phyloP scores from a whole-genome alignment of 2,113 vertebrate genomes.

The Craseonycteris thonglongyai region DNA sequence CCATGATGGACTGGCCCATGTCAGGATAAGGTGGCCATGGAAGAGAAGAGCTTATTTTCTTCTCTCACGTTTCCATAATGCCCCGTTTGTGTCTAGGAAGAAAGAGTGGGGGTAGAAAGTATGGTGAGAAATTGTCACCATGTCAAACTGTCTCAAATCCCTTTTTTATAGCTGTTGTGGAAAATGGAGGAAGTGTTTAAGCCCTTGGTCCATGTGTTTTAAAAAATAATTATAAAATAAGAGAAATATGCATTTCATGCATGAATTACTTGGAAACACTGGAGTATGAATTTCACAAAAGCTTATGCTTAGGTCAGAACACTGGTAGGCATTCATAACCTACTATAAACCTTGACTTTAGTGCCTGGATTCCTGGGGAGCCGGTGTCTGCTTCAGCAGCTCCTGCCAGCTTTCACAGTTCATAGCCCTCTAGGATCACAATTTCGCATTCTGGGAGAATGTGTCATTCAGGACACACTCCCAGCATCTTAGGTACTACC shows the following conservation, averaged over 20 bases:
- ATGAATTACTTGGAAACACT: slow-evolving; percentile 66
- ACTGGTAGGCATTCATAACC: slow-evolving; percentile 73
- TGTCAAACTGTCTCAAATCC: neutral
- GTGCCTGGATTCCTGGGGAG: slow-evolving; percentile 70
- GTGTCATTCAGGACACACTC: neutral
- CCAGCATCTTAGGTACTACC: neutral
- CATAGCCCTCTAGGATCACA: slow-evolving; percentile 51
- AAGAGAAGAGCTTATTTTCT: neutral
- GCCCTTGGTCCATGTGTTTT: neutral
- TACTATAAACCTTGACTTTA: slow-evolving; percentile 63
- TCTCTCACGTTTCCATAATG: neutral
- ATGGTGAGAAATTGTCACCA: slow-evolving; percentile 19
- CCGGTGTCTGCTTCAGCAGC: slow-evolving; percentile 56
- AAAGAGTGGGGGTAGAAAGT: neutral
- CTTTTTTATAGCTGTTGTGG: slow-evolving; percentile 35
- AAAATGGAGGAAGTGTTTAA: slow-evolving; percentile 53
- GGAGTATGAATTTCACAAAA: slow-evolving; percentile 63
- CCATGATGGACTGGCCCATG: neutral
- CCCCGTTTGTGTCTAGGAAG: neutral
- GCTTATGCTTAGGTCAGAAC: slow-evolving; percentile 46
- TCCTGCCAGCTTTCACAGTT: slow-evolving; percentile 72
- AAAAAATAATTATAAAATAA: slow-evolving; percentile 66
- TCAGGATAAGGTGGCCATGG: neutral
- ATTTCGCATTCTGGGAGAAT: slow-evolving; percentile 58
- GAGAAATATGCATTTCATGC: slow-evolving; percentile 70